These are phyloP conservation scores for Asarcornis scutulata DNA, from an alignment of 2,113 vertebrate genomes.

Conservation along the genomic window DNA sequence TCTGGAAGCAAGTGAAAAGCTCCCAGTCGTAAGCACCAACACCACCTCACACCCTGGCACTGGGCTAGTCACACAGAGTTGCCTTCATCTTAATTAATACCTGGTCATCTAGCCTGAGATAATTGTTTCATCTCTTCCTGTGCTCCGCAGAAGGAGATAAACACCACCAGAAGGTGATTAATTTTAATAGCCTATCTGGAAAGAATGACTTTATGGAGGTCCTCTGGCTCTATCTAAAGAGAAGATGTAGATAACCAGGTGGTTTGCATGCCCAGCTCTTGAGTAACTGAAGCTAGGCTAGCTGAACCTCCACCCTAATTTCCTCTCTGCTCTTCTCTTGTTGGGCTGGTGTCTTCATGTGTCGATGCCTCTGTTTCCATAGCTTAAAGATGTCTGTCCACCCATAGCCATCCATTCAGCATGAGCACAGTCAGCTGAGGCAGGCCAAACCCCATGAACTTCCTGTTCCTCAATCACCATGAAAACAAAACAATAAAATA, in stretches of 20 bases:
- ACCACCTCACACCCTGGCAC: neutral
- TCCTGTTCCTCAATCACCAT: neutral
- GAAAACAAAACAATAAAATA: neutral
- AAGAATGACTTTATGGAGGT: constrained; percentile 21
- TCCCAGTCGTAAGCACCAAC: neutral
- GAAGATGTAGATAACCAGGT: neutral
- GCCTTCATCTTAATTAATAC: neutral
- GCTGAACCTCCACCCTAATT: neutral
- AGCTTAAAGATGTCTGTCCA: neutral
- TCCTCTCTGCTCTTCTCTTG: neutral
- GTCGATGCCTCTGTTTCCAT: fast-evolving
- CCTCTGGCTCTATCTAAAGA: neutral
- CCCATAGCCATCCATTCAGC: neutral
- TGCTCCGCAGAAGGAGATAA: neutral
- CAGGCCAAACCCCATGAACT: neutral
- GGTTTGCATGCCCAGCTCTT: neutral
- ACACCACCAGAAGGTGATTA: constrained; percentile 24
- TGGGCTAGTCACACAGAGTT: neutral
- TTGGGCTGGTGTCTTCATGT: neutral
- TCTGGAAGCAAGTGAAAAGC: neutral
- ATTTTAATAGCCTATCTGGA: constrained; percentile 32
- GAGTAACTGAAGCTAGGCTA: neutral
- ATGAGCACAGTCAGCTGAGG: fast-evolving
- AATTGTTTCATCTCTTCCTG: neutral
- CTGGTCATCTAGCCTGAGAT: neutral